Evolutionary conservation across 2,888 invertebrate genomes (phyloP).

Genomic region (Amitus sp.): DNA sequence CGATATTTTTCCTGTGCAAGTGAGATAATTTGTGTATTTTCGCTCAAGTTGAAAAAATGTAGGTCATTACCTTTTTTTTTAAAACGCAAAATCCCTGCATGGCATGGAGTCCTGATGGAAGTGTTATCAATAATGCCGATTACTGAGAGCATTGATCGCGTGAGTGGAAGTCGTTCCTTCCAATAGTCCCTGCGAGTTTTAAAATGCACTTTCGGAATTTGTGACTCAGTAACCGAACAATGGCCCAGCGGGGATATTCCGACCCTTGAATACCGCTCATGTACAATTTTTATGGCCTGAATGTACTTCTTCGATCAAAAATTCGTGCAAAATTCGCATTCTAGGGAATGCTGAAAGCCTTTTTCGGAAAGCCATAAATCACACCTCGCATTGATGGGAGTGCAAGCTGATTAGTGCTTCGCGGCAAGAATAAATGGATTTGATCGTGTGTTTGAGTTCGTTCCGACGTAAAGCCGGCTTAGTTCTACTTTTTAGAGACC

Average conservation of each 20-base stretch:
- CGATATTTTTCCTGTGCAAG: too few relatives aligned
- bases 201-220: background rate
- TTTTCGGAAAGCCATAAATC: background rate
- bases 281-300: background rate
- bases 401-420: background rate
- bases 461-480: background rate
- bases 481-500: background rate
- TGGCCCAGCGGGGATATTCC: background rate
- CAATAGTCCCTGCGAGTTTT: slow-evolving; percentile 23
- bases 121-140: slow-evolving; percentile 30
- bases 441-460: background rate
- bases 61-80: too few relatives aligned
- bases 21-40: too few relatives aligned
- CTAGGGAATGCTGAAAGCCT: background rate
- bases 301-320: background rate
- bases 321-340: background rate
- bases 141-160: slow-evolving; percentile 40
- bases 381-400: background rate
- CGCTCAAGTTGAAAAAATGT: too few relatives aligned
- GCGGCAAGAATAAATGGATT: background rate
- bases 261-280: background rate
- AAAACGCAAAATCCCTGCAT: too few relatives aligned
- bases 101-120: too few relatives aligned
- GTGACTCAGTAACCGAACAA: background rate
- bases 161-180: slow-evolving; percentile 21